Evolutionary conservation across 2,113 vertebrate species (phyloP).

Genomic region (Gorsachius goisagi): DNA sequence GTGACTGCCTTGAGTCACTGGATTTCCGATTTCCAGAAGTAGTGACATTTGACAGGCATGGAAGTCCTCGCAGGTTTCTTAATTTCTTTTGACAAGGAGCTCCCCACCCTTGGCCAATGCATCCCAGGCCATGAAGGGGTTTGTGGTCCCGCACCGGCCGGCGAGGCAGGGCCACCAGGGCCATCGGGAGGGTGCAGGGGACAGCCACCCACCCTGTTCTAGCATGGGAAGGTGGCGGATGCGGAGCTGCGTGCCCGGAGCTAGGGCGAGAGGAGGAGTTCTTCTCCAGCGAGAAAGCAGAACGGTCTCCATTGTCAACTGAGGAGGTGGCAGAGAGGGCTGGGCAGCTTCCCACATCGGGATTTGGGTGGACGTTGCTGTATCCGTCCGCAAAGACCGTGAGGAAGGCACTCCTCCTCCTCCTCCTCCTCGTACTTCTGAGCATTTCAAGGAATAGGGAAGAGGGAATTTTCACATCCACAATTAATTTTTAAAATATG

Average conservation of each 20-base stretch:
- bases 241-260: rapidly evolving
- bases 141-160: neutral
- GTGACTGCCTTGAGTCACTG: neutral
- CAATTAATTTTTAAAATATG: neutral
- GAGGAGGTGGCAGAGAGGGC: neutral
- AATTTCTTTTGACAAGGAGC: too few relatives aligned
- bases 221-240: neutral
- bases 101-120: neutral
- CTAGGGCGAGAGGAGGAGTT: neutral
- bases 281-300: neutral
- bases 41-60: neutral
- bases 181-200: rapidly evolving
- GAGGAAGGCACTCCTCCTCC: neutral
- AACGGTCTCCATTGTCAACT: neutral
- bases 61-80: neutral
- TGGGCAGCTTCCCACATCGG: neutral
- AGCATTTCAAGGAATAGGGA: neutral
- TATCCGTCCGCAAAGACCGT: rapidly evolving
- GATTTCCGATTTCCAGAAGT: neutral
- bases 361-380: neutral
- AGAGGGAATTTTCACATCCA: neutral
- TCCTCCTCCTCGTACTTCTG: neutral
- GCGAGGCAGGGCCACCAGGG: rapidly evolving
- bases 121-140: rapidly evolving
- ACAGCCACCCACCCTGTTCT: neutral